A percentile compares a stretch with the other conserved stretches of the same genome.
Evolutionary conservation across 2,113 vertebrate genomes (phyloP).

Genomic region (Taurulus bubalis): DNA sequence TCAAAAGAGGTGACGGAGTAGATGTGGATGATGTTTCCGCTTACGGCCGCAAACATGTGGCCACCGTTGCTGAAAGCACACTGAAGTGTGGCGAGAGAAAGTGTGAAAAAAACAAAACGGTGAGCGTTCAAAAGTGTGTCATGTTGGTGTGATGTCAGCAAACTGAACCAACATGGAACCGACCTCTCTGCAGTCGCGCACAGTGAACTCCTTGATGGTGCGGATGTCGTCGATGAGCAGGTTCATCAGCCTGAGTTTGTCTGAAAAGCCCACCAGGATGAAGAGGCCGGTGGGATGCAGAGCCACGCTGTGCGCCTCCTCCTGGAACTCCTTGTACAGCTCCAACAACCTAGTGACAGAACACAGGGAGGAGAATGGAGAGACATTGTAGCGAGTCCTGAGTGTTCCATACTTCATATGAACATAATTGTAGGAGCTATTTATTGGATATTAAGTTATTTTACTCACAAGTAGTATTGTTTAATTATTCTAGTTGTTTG

Average conservation of each 20-base stretch:
- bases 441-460: no score
- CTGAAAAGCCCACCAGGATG: slow-evolving; percentile 92
- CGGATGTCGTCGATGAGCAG: slow-evolving; percentile 91
- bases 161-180: neutral
- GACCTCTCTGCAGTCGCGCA: slow-evolving; percentile 92
- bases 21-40: slow-evolving; percentile 93
- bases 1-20: slow-evolving; percentile 91
- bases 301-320: slow-evolving; percentile 89
- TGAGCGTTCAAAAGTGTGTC: neutral
- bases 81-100: slow-evolving; percentile 70
- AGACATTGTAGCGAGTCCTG: neutral
- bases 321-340: slow-evolving; percentile 90
- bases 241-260: slow-evolving; percentile 93
- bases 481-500: no score
- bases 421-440: no score
- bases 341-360: slow-evolving; percentile 85
- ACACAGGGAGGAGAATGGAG: neutral
- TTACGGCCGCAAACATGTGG: slow-evolving; percentile 94
- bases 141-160: no score
- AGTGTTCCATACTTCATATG: neutral
- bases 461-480: no score
- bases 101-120: neutral
- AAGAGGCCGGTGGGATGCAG: slow-evolving; percentile 94
- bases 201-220: slow-evolving; percentile 89
- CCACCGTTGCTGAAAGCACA: slow-evolving; percentile 93